Percentiles rank a stretch among this genome's conserved stretches.
These are phyloP conservation scores for Temnothorax nylanderi DNA, from an alignment of 1,140 invertebrate genomes.

Conservation along the genomic window DNA sequence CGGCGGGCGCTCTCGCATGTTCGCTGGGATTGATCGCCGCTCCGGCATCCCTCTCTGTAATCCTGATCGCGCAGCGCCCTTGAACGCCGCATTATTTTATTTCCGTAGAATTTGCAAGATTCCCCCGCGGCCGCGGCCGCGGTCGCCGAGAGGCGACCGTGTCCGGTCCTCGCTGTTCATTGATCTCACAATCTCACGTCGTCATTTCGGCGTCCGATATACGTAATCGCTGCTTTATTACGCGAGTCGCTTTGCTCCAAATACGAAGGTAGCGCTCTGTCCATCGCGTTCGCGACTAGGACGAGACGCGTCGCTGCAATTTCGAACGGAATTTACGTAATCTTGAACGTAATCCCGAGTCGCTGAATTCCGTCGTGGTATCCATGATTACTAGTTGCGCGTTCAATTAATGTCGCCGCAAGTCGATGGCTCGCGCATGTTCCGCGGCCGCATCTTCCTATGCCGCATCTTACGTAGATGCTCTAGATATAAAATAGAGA, in stretches of 20 bases:
- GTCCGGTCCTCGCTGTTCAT: not conserved
- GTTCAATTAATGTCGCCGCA: not conserved
- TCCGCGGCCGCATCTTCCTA: too few relatives aligned
- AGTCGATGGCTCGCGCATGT: not conserved
- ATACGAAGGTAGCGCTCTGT: not conserved
- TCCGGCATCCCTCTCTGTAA: not conserved
- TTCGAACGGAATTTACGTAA: not conserved
- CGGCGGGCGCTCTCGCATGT: slow-evolving; percentile 17
- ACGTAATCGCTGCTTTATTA: not conserved
- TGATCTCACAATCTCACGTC: not conserved
- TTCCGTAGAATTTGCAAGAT: not conserved
- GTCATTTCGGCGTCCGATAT: not conserved
- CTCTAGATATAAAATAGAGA: not conserved
- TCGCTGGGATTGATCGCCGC: slow-evolving; percentile 43
- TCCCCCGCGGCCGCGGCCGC: not conserved
- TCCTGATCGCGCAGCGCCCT: not conserved
- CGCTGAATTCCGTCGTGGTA: not conserved
- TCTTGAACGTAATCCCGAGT: not conserved
- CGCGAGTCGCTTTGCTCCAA: not conserved
- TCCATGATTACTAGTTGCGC: not conserved
- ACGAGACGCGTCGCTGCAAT: not conserved
- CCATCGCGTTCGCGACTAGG: not conserved
- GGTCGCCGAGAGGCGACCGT: too few relatives aligned
- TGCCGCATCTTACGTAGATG: not conserved
- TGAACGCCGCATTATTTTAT: not conserved